Evolutionary conservation across 2,888 invertebrate genomes (phyloP), one percentile per base, ranked within the genome.

Genomic region (Anthophora plumipes): DNA sequence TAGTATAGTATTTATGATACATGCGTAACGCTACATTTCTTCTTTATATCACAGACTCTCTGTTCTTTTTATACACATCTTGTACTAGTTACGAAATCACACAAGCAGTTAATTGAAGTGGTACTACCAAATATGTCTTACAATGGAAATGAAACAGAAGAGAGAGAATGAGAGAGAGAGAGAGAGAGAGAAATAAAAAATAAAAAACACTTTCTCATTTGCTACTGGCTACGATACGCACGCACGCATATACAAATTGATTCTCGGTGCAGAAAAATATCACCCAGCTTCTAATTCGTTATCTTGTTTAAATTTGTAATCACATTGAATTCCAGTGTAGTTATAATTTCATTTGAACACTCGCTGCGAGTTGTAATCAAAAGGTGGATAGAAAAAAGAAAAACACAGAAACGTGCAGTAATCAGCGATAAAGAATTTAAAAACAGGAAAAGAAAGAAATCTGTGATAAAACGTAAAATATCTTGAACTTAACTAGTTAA

Each of bases 221-320:
- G 55, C 80, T 77, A 73, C 69, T 48, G 46, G 20, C 73, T 67
- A 80, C 64, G 46, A 37, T 77, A 52, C 68, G 31, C 63, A 14
- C 68, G 69, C 59, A 25, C 39, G 71, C 74, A 68, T 69, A 39
- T 82, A 75, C 68, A 86, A 43, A 80, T 73, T 37, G 64, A 68
- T 80, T 63, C 55, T 76, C 31, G 31, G 80, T 80, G 85, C 73
- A 77, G 69, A 52, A 73, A 79, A 69, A 59, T 61, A 63, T 80
- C 60, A 60, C 74, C 80, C 80, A 70, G 66, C 43, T 78, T 79
- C 55, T 70, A 61, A 41, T 55, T 22, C 17, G 14, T 31, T 31
- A 31, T 31, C 31, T 31, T 31, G 2, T 69, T 48, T n/a, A n/a
- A 25, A 17, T n/a, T 55, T 12, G 22, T 39, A 17, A 55, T 31